A percentile compares a stretch with the other conserved stretches of the same genome.
Conservation (phyloP, 1,140 invertebrate species). For the Potamilus streckersoni region DNA sequence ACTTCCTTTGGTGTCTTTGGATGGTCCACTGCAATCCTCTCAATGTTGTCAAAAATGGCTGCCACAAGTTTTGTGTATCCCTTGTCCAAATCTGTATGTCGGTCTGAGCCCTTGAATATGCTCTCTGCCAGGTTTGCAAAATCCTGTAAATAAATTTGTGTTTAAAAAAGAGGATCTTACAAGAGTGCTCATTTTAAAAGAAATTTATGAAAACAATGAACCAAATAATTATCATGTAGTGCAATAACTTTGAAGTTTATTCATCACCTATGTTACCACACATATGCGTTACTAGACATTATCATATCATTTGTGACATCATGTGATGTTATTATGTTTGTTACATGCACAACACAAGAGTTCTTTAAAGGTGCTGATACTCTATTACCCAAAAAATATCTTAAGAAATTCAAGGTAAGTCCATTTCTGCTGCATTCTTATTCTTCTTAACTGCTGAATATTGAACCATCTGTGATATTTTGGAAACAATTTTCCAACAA, state of each 20-base stretch:
- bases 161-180: slow-evolving; percentile 1
- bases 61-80: slow-evolving; percentile 89
- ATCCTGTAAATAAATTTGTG: slow-evolving; percentile 69
- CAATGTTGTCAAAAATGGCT: slow-evolving; percentile 89
- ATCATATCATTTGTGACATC: no score
- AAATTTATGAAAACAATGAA: slow-evolving; percentile 1
- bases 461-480: no score
- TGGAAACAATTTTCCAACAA: no score
- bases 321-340: no score
- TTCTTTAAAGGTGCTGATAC: no score
- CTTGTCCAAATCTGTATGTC: slow-evolving; percentile 95
- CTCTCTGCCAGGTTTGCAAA: slow-evolving; percentile 88
- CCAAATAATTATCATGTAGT: neutral
- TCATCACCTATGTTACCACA: neutral
- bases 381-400: no score
- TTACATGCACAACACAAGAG: no score
- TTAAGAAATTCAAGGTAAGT: no score
- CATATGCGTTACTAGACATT: no score
- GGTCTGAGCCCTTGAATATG: slow-evolving; percentile 88
- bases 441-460: no score
- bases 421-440: no score
- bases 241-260: no score
- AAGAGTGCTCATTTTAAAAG: neutral
- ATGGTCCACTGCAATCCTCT: slow-evolving; percentile 84
- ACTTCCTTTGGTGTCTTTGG: slow-evolving; percentile 94